phyloP scores from a whole-genome alignment of 1,140 invertebrate species.

The Bombus pascuorum region DNA sequence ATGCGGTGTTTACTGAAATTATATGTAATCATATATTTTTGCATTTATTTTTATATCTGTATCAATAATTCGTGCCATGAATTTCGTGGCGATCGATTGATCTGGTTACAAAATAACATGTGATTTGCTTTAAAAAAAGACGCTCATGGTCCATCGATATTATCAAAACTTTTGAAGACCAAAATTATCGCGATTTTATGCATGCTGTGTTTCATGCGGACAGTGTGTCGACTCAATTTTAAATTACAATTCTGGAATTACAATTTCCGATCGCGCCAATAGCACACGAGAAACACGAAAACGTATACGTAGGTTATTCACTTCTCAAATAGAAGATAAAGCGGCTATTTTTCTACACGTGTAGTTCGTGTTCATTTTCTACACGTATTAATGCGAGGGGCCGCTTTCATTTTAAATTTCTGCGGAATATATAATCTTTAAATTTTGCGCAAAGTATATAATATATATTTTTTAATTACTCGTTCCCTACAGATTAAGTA shows the following conservation, averaged over 20 bases:
- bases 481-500: slow-evolving; percentile 7
- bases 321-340: background rate
- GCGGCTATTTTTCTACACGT: too few relatives aligned
- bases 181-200: background rate
- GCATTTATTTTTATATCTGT: background rate
- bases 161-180: background rate
- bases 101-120: slow-evolving; percentile 3
- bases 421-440: background rate
- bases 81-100: background rate
- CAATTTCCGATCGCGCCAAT: background rate
- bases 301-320: background rate
- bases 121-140: slow-evolving; percentile 1
- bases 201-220: background rate
- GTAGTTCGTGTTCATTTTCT: background rate
- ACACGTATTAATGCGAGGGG: background rate
- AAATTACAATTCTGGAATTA: background rate
- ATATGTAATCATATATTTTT: slow-evolving; percentile 57
- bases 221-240: background rate
- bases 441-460: background rate
- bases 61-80: slow-evolving; percentile 10
- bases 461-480: background rate
- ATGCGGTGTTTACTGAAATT: slow-evolving; percentile 48
- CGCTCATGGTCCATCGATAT: background rate
- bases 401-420: background rate
- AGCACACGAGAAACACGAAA: background rate